Conservation (phyloP, 1,140 invertebrate species). For the fruit fly (Drosophila melanogaster) region Release_6_plus_ISO1_MT NC_004354.4:9925001-9925500, state of each 20-base stretch:
- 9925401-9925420: constrained; percentile 2
- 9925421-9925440: neutral
- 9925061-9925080: constrained; percentile 56
- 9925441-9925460: neutral
- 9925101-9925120: neutral
- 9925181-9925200: neutral
- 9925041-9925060: constrained; percentile 73
- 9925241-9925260: constrained; percentile 39
- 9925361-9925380: constrained; percentile 16
- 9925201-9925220: neutral
- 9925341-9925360: constrained; percentile 7
- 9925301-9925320: constrained; percentile 33
- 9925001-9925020: constrained; percentile 18
- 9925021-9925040: constrained; percentile 18
- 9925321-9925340: constrained; percentile 6
- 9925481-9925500: neutral
- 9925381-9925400: neutral
- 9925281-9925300: constrained; percentile 43
- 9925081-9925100: constrained; percentile 62
- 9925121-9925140: constrained; percentile 18
- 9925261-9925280: constrained; percentile 49
- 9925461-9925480: neutral
- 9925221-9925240: constrained; percentile 19
- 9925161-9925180: constrained; percentile 21
- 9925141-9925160: constrained; percentile 46